Conservation (phyloP, 1,140 invertebrate genomes). For the Cecropterus lyciades region DNA sequence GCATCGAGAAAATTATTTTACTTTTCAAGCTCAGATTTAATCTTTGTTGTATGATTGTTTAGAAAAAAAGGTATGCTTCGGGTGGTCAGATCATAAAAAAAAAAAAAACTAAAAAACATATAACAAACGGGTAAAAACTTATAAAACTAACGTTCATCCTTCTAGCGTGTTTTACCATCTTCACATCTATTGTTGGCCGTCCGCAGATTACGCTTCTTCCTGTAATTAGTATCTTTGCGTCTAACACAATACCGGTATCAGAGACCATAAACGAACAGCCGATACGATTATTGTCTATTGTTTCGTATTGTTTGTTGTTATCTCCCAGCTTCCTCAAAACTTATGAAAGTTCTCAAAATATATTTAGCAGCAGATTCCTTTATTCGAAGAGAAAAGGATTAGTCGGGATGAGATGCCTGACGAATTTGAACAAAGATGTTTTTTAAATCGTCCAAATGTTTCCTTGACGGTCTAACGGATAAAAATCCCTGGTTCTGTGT, state of each 20-base stretch:
- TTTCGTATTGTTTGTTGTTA: slow-evolving; percentile 54
- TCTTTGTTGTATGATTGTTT: not conserved
- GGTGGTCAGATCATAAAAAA: slow-evolving; percentile 6
- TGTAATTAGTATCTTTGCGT: slow-evolving; percentile 52
- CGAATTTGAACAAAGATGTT: slow-evolving; percentile 41
- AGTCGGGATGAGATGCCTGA: slow-evolving; percentile 45
- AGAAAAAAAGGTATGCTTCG: not conserved
- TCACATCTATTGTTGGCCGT: slow-evolving; percentile 22
- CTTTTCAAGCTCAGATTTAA: not conserved
- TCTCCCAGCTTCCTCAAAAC: slow-evolving; percentile 39
- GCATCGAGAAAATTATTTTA: not conserved
- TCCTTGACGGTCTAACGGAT: slow-evolving; percentile 24
- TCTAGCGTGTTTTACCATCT: slow-evolving; percentile 32
- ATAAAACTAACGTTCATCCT: slow-evolving; percentile 21
- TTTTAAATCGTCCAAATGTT: slow-evolving; percentile 38
- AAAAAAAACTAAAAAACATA: slow-evolving; percentile 11
- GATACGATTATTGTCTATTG: slow-evolving; percentile 61
- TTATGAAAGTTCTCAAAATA: slow-evolving; percentile 36
- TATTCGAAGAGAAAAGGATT: slow-evolving; percentile 61
- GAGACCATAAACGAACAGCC: slow-evolving; percentile 46
- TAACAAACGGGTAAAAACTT: slow-evolving; percentile 23
- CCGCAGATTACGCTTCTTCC: slow-evolving; percentile 35
- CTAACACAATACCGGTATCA: slow-evolving; percentile 37
- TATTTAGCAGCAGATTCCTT: slow-evolving; percentile 45
- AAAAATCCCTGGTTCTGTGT: not conserved